Evolutionary conservation across 92 coral and sea anemone species (phyloP).

Genomic region (Epizoanthus rinbou): DNA sequence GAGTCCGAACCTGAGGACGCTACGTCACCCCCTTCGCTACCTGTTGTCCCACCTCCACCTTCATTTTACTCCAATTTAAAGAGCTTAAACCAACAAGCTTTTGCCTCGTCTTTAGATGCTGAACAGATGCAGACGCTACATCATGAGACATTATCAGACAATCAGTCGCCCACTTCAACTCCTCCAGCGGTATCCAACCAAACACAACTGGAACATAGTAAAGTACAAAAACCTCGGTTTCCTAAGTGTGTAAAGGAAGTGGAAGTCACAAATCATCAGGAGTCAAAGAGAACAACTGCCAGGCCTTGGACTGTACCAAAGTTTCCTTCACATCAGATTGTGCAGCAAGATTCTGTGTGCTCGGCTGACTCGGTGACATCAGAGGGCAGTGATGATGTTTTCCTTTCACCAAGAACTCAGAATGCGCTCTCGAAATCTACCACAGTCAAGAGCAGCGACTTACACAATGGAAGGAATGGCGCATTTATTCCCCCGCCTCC

Average conservation of each 20-base stretch:
- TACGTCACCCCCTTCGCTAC: constrained; percentile 3
- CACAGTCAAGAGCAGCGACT: neutral
- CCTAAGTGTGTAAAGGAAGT: neutral
- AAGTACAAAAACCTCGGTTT: neutral
- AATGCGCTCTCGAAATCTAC: neutral
- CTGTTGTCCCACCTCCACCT: constrained; percentile 58
- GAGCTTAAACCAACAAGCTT: neutral
- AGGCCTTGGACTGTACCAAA: constrained; percentile 5
- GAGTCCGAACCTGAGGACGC: constrained; percentile 9
- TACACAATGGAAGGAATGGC: neutral
- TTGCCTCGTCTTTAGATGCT: neutral
- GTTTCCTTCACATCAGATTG: neutral
- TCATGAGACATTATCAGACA: neutral
- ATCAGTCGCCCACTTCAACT: neutral
- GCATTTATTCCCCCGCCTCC: neutral
- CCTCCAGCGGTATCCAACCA: neutral
- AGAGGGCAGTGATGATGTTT: constrained; percentile 17
- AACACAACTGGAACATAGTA: neutral
- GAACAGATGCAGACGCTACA: neutral
- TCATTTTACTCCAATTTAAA: constrained; percentile 50
- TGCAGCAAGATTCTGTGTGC: neutral
- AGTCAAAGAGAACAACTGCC: neutral
- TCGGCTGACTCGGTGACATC: constrained; percentile 10
- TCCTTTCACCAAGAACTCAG: constrained; percentile 1
- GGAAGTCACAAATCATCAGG: neutral